Percentiles rank a stretch among this genome's conserved stretches.
Evolutionary conservation across 2,888 invertebrate species (phyloP).

Genomic region (Eilema caniola): DNA sequence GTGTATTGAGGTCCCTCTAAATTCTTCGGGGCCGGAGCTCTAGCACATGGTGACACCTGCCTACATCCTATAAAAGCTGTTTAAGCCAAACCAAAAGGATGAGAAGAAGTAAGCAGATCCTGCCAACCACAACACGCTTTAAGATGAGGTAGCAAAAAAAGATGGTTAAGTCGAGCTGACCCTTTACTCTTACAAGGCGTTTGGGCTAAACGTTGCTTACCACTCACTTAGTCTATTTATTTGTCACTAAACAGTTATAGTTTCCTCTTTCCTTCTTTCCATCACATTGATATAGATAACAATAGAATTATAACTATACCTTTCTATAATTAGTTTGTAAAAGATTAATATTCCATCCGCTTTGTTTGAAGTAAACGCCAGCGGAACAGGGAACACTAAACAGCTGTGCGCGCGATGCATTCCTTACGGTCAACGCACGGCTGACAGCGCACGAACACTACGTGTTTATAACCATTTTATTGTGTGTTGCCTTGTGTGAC

Average conservation of each 20-base stretch:
- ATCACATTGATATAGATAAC: not conserved
- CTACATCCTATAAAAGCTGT: not conserved
- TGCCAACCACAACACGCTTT: too few species aligned
- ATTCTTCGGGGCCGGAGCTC: not conserved
- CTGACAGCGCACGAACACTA: constrained; percentile 45
- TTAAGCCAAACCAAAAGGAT: too few species aligned
- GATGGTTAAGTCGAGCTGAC: not conserved
- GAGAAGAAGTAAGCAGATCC: too few species aligned
- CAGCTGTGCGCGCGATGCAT: constrained; percentile 70
- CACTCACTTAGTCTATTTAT: not conserved
- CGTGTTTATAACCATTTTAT: constrained; percentile 24
- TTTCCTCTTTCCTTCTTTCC: not conserved
- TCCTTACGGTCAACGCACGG: constrained; percentile 80
- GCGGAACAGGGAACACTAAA: constrained; percentile 62
- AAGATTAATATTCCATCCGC: constrained; percentile 17
- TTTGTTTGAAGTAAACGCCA: constrained; percentile 38
- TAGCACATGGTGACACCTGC: not conserved
- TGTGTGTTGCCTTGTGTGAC: constrained; percentile 27
- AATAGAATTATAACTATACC: not conserved
- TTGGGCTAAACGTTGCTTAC: not conserved
- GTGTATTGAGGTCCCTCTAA: not conserved
- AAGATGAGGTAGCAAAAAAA: too few species aligned
- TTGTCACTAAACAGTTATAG: not conserved
- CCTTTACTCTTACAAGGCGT: not conserved
- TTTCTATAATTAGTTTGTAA: constrained; percentile 9